These are phyloP conservation scores for Zaprionus lineosus DNA, from an alignment of 2,888 invertebrate genomes.

Conservation along the genomic window DNA sequence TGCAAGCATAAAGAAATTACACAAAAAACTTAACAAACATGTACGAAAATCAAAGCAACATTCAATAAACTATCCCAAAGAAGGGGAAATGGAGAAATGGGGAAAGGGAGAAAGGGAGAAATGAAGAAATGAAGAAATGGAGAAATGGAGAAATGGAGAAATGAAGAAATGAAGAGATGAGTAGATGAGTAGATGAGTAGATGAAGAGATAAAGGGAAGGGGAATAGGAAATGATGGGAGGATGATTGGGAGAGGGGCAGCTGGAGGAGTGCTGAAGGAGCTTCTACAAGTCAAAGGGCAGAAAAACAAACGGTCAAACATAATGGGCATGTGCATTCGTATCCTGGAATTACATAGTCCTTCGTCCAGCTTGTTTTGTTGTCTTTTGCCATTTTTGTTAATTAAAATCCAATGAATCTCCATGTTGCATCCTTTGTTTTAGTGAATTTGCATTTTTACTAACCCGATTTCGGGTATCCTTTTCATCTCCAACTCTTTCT, in stretches of 20 bases:
- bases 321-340: conserved; percentile 5
- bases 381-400: conserved; percentile 48
- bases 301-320: conserved; percentile 9
- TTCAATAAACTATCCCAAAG: conserved; percentile 23
- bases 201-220: too few species aligned
- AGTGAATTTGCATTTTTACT: conserved; percentile 49
- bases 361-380: conserved; percentile 11
- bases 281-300: conserved; percentile 30
- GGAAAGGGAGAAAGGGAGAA: too few species aligned
- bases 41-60: conserved; percentile 33
- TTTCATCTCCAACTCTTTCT: too few species aligned
- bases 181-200: too few species aligned
- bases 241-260: too few species aligned
- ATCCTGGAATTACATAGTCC: conserved; percentile 1
- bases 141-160: too few species aligned
- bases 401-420: conserved; percentile 70
- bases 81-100: too few species aligned
- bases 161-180: too few species aligned
- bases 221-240: too few species aligned
- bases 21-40: background rate
- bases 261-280: too few species aligned
- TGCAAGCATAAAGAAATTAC: conserved; percentile 51
- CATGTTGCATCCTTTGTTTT: conserved; percentile 18
- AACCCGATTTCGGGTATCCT: conserved; percentile 6
- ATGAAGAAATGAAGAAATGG: too few species aligned